Evolutionary conservation across 2,797 vertebrate genomes (phyloP), one percentile per base, ranked within the genome.

Genomic region (Xerus rutilus): DNA sequence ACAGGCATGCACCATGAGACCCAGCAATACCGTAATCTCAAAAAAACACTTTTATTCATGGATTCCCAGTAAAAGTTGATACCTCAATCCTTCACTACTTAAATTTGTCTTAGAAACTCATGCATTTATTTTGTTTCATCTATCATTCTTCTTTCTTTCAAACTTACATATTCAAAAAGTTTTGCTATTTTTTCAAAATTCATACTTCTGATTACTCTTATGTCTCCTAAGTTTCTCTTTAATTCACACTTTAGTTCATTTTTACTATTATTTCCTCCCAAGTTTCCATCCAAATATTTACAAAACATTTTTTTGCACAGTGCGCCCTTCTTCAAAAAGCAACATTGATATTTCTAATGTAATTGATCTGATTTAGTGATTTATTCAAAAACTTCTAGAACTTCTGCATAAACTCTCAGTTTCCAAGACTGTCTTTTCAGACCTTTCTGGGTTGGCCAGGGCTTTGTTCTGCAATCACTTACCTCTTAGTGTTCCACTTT

Each of bases 61-160:
- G 17, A 3, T 81, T 39, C 2, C 23, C 4, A 65, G 23, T 32
- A 7, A 70, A 92, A 86, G 35, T 28, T 25, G 7, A 21, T 43
- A n/a, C 5, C 11, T 83, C 59, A 14, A 65, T 70, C 91, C 12
- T 65, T 74, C 72, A 54, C 10, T 92, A 2, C 21, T 39, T 78
- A 87, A 57, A 47, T 77, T 23, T 95, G 30, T 67, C 39, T 73
- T 92, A n/a, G 57, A 79, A 95, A 81, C 25, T 86, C 7, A 54
- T 4, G 10, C 4, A 69, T 35, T 21, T 35, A 20, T 49, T 77
- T 91, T 77, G 18, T 69, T 2, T 45, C 3, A 52, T 39, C 18
- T 84, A 2, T 6, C 20, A 76, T 86, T 47, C 14, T 79, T 93
- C 13, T 17, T 67, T 92, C 9, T 59, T 73, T 85, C 4, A 25